Conservation (phyloP, 53 echinoderm and acorn worm species). For the Holothuria leucospilota region DNA sequence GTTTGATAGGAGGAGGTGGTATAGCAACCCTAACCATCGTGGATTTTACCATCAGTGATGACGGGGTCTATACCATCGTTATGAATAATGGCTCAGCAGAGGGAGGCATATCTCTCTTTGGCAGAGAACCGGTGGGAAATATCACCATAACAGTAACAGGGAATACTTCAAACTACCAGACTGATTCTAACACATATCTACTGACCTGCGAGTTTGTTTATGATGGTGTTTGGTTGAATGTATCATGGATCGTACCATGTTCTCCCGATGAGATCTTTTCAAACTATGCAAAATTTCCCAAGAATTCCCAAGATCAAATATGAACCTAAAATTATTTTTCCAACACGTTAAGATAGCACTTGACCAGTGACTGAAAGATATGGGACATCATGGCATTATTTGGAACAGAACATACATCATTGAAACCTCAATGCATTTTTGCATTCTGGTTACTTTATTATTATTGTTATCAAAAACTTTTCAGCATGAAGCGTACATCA, state of each 20-base stretch:
- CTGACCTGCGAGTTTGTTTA: slow-evolving; percentile 14
- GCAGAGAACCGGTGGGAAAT: not conserved
- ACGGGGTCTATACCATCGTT: not conserved
- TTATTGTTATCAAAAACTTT: too few relatives aligned
- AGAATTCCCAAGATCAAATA: too few relatives aligned
- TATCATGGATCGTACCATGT: not conserved
- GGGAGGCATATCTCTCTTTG: too few relatives aligned
- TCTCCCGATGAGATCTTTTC: not conserved
- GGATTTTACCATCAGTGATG: not conserved
- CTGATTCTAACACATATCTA: not conserved
- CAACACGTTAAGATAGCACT: too few relatives aligned
- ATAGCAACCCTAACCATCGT: slow-evolving; percentile 12
- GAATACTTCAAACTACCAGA: not conserved
- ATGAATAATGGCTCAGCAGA: not conserved
- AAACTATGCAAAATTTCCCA: too few relatives aligned
- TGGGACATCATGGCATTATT: too few relatives aligned
- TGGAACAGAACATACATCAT: too few relatives aligned
- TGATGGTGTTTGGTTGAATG: slow-evolving; percentile 6
- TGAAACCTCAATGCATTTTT: too few relatives aligned
- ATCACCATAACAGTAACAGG: not conserved
- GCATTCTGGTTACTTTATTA: too few relatives aligned
- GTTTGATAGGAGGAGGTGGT: not conserved
- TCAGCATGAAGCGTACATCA: too few relatives aligned
- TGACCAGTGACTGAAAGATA: too few relatives aligned
- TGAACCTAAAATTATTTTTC: too few relatives aligned